Base-by-base conservation (phyloP, 2,797 vertebrate genomes). In the Falco rusticolus region DNA sequence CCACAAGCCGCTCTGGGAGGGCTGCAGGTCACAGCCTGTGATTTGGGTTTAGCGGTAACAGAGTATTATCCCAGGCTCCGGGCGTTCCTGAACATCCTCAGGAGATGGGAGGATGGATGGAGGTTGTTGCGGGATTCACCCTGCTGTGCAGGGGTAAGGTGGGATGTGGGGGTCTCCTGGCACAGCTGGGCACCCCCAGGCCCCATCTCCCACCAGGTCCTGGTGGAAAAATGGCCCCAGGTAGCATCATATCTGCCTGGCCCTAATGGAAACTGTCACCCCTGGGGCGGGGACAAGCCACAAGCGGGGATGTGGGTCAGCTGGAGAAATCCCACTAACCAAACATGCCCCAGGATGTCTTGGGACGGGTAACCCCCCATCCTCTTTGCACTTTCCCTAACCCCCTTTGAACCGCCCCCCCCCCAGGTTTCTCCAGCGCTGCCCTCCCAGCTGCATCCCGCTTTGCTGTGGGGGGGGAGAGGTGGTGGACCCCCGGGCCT, bases 111-210 rank as follows among this genome's bases (percentile, higher is more conserved):
- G 56, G 56, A 14, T 5, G 54, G 71, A 24, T 6, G 41, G 87
- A 43, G n/a, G 51, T 4, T 11, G 54, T 14, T 22, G 45, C 4
- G 6, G 65, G 43, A 33, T 48, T 68, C 34, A 21, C 12, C 22
- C 1, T 0, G 0, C 10, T 2, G 1, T 6, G 19, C 0, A 1
- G 14, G 43, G 26, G 34, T 14, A 25, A 37, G 41, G 1, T 8
- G 9, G 76, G 31, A 6, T 4, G 13, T 0, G 4, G 19, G 41
- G 51, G 17, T 24, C 21, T 5, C 8, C 22, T 1, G 1, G 6
- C 11, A 37, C 1, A 0, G 25, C 9, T 17, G 26, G 26, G 59
- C 25, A 76, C 41, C 33, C 18, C 26, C 50, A 5, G 28, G 7
- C 28, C 18, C 20, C 39, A 4, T 64, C 13, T 56, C 14, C 37